Evolutionary conservation across 2,113 vertebrate species (phyloP), one percentile per base, ranked within the genome.

Genomic region (Candoia aspera): DNA sequence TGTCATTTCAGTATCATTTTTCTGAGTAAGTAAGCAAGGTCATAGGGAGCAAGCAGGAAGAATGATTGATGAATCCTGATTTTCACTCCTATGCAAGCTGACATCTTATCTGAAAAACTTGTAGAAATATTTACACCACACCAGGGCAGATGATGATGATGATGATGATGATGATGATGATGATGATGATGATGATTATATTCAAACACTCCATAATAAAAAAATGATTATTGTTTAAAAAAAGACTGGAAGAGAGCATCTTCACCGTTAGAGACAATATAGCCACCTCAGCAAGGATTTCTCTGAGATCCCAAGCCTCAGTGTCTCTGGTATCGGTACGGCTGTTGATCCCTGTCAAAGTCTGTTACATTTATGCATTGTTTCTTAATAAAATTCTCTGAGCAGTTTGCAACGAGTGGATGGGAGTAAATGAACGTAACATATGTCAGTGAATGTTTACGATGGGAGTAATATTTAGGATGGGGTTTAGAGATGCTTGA

Each of bases 41-140:
- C 58, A 92, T 83, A 90, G 59, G 88, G 83, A 83, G 92, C 13
- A 91, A 17, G 33, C 21, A 37, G 88, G 87, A 53, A 62, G 37
- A 94, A 89, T 89, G 87, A 95, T 49, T 95, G 93, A 96, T 91
- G 89, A 93, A 68, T 37, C 37, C 83, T 96, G 87, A 91, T 73
- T 93, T 90, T 94, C 42, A 92, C 64, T 92, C 79, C 87, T 59
- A 89, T 88, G 73, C 54, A 86, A 62, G 88, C 90, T 96, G 94
- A 92, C 49, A 95, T 64, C 49, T 94, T 84, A 86, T 92, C 73
- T 95, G 64, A 93, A 84, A 96, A 96, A 96, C 90, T 26, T 93
- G 58, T 88, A 94, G 60, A 90, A 90, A 37, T 86, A 88, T 84
- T 94, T 96, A 93, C 89, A 93, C 94, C 93, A 86, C 92, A 92